Base-by-base conservation (phyloP, 1,140 invertebrate genomes). In the Latrodectus geometricus region DNA sequence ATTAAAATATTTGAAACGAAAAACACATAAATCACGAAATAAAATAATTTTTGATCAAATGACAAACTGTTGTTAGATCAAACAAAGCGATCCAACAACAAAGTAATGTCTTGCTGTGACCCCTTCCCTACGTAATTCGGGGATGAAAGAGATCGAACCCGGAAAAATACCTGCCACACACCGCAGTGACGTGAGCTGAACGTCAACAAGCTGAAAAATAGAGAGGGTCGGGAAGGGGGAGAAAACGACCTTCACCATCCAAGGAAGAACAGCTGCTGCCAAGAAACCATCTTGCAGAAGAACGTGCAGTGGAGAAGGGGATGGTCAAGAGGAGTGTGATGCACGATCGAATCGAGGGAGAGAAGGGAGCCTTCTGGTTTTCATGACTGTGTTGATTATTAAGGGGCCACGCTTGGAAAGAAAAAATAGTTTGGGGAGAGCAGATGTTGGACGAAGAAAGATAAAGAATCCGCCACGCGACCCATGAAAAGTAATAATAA, bases 401-500 rank as follows among this genome's bases (percentile, higher is more conserved):
- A 73, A 14, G 70, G 21, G 48, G 21, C 14, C 70, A 9, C 8
- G 9, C 14, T 21, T 14, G 68, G 9, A 70, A 20, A 20, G 49
- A 48, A 68, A 50, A 54, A 65, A 49, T n/a, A 49, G 12, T 54
- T 20, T 48, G 15, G 23, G 61, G 21, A 66, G 69, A 74, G 80
- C 69, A 83, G 72, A 65, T 74, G 72, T 74, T 74, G 35, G 20
- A 20, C 48, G 54, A 56, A 56, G 8, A 17, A 8, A 14, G 54
- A 61, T 61, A 61, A 61, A 61, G 54, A 83, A 54, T 83, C 8
- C 21, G 80, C 80, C 80, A 83, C 80, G 80, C 80, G 80, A 83
- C 80, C 35, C 35, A 35, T 35, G 35, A 35, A 35, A 35, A 35
- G 35, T 1, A 35, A 35, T 35, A 35, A 35, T 35, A 35, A 35